Conservation (phyloP, 2,888 invertebrate species). For the Prosopocoilus inquinatus region DNA sequence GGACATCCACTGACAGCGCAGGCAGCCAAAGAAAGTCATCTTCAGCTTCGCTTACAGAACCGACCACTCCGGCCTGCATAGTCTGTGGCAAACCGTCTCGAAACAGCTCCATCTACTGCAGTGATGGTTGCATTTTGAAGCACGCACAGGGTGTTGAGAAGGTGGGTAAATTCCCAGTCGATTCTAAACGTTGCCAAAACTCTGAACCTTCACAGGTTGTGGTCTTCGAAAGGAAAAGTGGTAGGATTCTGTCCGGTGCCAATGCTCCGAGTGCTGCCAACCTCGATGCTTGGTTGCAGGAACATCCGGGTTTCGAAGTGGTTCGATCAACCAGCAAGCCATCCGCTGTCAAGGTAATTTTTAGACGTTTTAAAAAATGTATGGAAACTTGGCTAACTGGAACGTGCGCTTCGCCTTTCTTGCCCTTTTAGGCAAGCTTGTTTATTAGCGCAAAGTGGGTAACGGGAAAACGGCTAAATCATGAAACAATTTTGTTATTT, state of each 20-base stretch:
- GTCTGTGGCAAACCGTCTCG: constrained; percentile 74
- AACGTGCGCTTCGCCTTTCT: too few relatives aligned
- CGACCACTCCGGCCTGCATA: constrained; percentile 56
- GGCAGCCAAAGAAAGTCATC: constrained; percentile 28
- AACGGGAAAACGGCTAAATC: neutral
- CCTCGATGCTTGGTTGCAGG: constrained; percentile 79
- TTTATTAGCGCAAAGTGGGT: neutral
- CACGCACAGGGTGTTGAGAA: constrained; percentile 73
- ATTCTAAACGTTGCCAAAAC: neutral
- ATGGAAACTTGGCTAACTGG: too few relatives aligned
- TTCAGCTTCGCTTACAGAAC: constrained; percentile 9
- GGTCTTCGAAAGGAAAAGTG: constrained; percentile 81
- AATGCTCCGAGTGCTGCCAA: constrained; percentile 80
- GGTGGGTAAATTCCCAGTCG: constrained; percentile 27
- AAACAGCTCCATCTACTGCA: constrained; percentile 86
- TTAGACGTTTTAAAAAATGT: neutral
- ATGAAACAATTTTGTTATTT: neutral
- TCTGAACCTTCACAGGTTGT: constrained; percentile 53
- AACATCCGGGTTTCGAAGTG: constrained; percentile 86
- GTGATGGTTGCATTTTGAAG: constrained; percentile 80
- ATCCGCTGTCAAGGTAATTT: constrained; percentile 29
- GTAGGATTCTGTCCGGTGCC: constrained; percentile 71
- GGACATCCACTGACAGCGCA: constrained; percentile 42
- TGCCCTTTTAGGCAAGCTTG: neutral
- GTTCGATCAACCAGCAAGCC: constrained; percentile 59